Percentiles rank a stretch among this genome's conserved stretches.
These are phyloP conservation scores for Netelia inedita DNA, from an alignment of 2,888 invertebrate species.

Conservation along the genomic window DNA sequence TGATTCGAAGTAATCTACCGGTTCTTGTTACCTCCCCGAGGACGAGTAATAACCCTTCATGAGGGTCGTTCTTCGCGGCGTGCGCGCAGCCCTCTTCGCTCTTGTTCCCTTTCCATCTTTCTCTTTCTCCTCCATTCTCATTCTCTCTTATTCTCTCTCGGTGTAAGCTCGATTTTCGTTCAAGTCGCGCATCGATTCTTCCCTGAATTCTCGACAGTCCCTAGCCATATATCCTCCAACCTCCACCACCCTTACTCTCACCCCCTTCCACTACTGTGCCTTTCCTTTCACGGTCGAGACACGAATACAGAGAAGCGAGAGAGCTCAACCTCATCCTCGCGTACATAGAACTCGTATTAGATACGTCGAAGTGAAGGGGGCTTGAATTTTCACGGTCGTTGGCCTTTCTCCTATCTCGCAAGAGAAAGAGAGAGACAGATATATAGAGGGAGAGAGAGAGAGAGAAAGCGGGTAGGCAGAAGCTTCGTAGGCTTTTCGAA, in stretches of 20 bases:
- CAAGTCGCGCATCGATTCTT: conserved; percentile 69
- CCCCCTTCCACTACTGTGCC: conserved; percentile 49
- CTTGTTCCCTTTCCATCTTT: background rate
- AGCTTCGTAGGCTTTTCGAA: conserved; percentile 48
- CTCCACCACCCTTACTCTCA: conserved; percentile 34
- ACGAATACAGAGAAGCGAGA: conserved; percentile 33
- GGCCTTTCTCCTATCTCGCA: conserved; percentile 16
- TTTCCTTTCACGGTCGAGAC: conserved; percentile 57
- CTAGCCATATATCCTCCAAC: conserved; percentile 44
- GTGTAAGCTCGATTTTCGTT: conserved; percentile 67
- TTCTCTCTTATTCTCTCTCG: conserved; percentile 38
- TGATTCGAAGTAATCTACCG: conserved; percentile 83
- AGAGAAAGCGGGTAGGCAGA: conserved; percentile 28
- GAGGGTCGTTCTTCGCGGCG: conserved; percentile 77
- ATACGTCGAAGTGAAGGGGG: conserved; percentile 39
- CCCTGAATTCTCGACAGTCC: conserved; percentile 62
- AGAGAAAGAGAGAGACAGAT: background rate
- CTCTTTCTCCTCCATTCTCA: background rate
- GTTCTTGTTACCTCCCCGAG: conserved; percentile 82
- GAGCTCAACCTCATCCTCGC: conserved; percentile 38
- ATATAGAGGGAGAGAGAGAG: conserved; percentile 11
- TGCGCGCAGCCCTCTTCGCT: conserved; percentile 69
- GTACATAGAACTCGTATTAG: conserved; percentile 34
- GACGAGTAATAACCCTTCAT: conserved; percentile 83
- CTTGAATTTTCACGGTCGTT: conserved; percentile 64